Percentiles rank a stretch among this genome's conserved stretches.
phyloP scores from a whole-genome alignment of 2,888 invertebrate species.

The Eilema caniola region DNA sequence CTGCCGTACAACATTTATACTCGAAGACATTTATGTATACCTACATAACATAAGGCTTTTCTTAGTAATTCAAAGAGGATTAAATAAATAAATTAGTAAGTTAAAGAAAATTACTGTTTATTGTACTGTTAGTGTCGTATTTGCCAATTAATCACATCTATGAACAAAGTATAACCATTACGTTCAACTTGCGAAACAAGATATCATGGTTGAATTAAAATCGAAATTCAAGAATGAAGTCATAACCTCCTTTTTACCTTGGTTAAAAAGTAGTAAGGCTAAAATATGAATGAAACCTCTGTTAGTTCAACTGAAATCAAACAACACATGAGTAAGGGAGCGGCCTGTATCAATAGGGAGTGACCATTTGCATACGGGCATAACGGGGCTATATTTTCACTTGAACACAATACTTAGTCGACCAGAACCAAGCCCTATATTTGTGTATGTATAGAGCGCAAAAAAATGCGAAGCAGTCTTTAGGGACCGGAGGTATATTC shows the following conservation, averaged over 20 bases:
- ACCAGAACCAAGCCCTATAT: not conserved
- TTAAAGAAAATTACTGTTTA: not conserved
- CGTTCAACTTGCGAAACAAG: not conserved
- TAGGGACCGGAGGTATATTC: too few species aligned
- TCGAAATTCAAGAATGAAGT: not conserved
- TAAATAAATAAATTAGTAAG: too few species aligned
- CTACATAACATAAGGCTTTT: not conserved
- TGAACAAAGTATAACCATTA: not conserved
- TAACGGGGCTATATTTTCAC: conserved; percentile 1
- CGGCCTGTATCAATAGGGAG: conserved; percentile 11
- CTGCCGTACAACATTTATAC: not conserved
- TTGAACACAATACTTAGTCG: conserved; percentile 7
- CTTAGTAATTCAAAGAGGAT: not conserved
- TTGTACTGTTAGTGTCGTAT: not conserved
- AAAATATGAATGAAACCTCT: not conserved
- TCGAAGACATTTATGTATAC: not conserved
- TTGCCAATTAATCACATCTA: not conserved
- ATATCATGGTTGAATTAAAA: not conserved
- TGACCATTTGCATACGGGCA: conserved; percentile 1
- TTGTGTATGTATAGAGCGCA: too few species aligned
- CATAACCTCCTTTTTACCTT: not conserved
- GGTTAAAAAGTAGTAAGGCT: not conserved
- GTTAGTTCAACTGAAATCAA: conserved; percentile 4
- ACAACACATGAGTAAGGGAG: conserved; percentile 1
- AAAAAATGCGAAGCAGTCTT: too few species aligned